Percentiles rank a stretch among this genome's conserved stretches.
Conservation (phyloP, 2,113 vertebrate genomes). For the Myiagra hebetior region DNA sequence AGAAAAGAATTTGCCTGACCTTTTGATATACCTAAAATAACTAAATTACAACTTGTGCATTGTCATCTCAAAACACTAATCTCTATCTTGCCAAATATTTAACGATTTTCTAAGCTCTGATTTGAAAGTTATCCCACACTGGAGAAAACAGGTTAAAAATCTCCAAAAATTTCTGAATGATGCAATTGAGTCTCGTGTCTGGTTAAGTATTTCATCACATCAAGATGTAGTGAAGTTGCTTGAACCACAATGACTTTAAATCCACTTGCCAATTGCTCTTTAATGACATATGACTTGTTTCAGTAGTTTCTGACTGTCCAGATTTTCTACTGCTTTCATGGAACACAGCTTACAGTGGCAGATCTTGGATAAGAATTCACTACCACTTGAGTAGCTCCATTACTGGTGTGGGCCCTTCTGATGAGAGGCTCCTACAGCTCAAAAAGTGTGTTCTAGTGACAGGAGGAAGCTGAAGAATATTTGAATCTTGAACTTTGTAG, state of each 20-base stretch:
- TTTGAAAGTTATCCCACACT: neutral
- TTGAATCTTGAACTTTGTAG: neutral
- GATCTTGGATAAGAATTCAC: neutral
- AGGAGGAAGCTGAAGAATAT: neutral
- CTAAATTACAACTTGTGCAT: neutral
- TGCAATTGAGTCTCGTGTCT: neutral
- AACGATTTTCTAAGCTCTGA: neutral
- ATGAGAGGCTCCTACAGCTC: neutral
- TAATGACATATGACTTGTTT: neutral
- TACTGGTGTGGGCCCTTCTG: neutral
- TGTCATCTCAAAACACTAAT: neutral
- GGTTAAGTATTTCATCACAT: neutral
- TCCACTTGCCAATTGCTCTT: neutral
- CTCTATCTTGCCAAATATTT: neutral
- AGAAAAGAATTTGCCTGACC: neutral
- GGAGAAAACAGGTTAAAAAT: neutral
- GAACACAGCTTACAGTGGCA: neutral
- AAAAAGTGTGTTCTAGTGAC: neutral
- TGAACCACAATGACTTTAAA: neutral
- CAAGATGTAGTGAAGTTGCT: neutral
- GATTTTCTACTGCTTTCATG: neutral
- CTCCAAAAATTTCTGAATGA: neutral
- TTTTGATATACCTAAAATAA: neutral
- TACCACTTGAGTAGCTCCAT: neutral
- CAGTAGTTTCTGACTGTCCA: neutral